Evolutionary conservation across 2,888 invertebrate genomes (phyloP).

Genomic region (Ischnura elegans): DNA sequence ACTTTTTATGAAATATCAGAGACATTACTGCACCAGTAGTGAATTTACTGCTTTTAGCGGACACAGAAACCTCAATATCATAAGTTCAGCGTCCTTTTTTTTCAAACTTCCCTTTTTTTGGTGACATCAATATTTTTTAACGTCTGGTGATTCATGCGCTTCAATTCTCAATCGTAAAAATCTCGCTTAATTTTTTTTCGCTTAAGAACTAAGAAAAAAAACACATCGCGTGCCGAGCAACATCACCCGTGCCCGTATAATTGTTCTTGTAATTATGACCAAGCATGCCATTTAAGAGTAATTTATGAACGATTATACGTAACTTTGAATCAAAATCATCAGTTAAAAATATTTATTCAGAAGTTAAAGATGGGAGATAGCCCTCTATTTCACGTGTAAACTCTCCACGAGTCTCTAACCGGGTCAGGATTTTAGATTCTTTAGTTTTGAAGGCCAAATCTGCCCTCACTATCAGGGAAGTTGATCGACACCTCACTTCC

Average conservation of each 20-base stretch:
- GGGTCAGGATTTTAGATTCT: no score
- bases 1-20: not conserved
- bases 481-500: no score
- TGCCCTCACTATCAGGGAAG: no score
- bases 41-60: not conserved
- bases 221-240: not conserved
- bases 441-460: no score
- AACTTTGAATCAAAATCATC: no score
- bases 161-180: not conserved
- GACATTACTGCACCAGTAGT: not conserved
- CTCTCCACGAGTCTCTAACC: no score
- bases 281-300: no score
- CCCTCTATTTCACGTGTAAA: no score
- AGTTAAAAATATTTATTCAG: no score
- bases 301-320: no score
- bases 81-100: not conserved
- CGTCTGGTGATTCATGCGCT: not conserved
- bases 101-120: not conserved
- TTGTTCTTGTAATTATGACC: no score
- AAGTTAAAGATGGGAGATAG: no score
- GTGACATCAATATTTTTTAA: not conserved
- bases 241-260: not conserved
- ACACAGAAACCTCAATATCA: not conserved
- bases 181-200: not conserved
- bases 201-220: not conserved